These are phyloP conservation scores for Trematomus bernacchii DNA, from an alignment of 2,797 vertebrate genomes.

Conservation along the genomic window DNA sequence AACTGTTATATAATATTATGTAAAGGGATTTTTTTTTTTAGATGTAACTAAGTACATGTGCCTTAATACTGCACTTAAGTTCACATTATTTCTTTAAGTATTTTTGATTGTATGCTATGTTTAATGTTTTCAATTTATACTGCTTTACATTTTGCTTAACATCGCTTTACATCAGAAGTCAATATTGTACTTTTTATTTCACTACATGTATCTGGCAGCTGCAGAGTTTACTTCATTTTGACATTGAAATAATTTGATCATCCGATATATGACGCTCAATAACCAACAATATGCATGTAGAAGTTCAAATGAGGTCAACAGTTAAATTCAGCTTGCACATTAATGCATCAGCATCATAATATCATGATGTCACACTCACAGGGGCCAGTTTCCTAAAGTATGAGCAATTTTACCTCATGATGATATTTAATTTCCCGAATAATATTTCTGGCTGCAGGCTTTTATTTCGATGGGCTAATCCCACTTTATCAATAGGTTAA, in stretches of 20 bases:
- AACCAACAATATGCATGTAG: background rate
- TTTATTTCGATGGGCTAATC: background rate
- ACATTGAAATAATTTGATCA: background rate
- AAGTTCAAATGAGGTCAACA: background rate
- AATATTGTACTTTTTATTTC: background rate
- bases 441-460: background rate
- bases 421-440: background rate
- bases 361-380: background rate
- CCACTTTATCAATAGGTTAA: no score
- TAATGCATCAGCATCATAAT: background rate
- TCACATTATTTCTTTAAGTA: no score
- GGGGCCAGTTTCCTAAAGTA: background rate
- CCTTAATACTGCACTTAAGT: no score
- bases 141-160: background rate
- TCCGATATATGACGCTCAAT: background rate
- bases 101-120: no score
- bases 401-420: background rate
- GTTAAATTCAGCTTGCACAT: background rate
- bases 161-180: background rate
- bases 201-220: background rate
- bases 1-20: background rate
- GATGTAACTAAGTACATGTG: background rate
- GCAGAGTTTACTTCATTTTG: background rate
- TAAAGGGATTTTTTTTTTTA: background rate
- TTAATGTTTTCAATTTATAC: background rate